Base-by-base conservation (phyloP, 1,140 invertebrate genomes). In the Daktulosphaira vitifoliae region DNA sequence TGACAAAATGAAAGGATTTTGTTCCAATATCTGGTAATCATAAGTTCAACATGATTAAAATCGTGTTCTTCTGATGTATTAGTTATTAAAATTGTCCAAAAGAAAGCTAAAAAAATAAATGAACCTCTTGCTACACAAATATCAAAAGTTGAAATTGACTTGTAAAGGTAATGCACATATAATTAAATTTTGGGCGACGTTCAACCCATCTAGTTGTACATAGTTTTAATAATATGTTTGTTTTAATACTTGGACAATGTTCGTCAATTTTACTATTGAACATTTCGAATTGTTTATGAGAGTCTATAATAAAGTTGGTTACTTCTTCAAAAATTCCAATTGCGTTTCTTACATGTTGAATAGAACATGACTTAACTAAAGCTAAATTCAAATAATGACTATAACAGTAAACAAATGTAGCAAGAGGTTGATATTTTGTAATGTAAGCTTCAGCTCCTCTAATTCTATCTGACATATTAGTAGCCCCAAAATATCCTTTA, bases 381-480 rank as follows among this genome's bases (percentile, higher is more conserved):
- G 25, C 70, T 65, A 71, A 68, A 67, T 70, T 76, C 54, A 76
- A 70, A 67, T 38, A 71, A 70, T 71, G 71, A 64, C 68, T 73
- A 69, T 69, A 71, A 68, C 69, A 74, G 68, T 69, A 71, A 29
- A 68, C 67, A 68, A 66, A 74, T 53, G 54, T 26, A 23, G 71
- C 70, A 62, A 52, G 65, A 39, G 68, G 66, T 69, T 71, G 69
- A 54, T 66, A 68, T 67, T 71, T 65, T 65, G 69, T 66, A 56
- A 76, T 73, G 54, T 68, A 64, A 68, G 73, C 69, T 69, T 72
- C 68, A 9, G 70, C 67, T n/a, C 71, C 71, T 51, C 68, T 70
- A 59, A 69, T 71, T 42, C 52, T 65, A 16, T 70, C 72, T 23
- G 66, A 42, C 69, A 73, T 73, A 29, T 52, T 52, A 16, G 25